Conservation (phyloP, 2,888 invertebrate species). For the Cosmia pyralina region DNA sequence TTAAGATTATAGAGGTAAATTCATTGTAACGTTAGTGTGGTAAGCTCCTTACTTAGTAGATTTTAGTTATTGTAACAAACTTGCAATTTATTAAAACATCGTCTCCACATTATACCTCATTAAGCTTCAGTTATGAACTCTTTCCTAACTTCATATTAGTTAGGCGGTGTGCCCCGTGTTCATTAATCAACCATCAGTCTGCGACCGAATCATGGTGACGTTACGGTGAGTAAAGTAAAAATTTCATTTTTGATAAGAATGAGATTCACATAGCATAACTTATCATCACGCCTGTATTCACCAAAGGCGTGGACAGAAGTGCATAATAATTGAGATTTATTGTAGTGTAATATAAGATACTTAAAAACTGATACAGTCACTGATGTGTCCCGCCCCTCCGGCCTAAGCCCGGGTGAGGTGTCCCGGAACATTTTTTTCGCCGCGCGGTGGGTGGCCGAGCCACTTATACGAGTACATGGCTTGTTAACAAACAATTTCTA, state of each 20-base stretch:
- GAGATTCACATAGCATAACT: neutral
- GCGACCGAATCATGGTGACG: conserved; percentile 5
- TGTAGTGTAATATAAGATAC: too few species aligned
- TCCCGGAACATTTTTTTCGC: too few species aligned
- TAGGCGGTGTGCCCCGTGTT: conserved; percentile 25
- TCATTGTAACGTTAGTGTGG: neutral
- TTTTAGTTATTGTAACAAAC: neutral
- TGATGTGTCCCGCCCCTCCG: too few species aligned
- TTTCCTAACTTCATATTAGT: conserved; percentile 53
- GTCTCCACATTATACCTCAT: conserved; percentile 23
- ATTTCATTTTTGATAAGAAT: neutral
- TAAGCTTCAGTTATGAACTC: conserved; percentile 34
- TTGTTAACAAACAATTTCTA: too few species aligned
- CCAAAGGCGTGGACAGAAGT: too few species aligned
- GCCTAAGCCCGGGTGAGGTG: too few species aligned
- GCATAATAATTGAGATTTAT: too few species aligned
- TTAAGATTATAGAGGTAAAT: too few species aligned
- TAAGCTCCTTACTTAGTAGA: neutral
- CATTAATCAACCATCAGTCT: conserved; percentile 43
- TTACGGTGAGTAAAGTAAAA: neutral
- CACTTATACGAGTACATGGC: too few species aligned
- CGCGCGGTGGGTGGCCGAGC: too few species aligned
- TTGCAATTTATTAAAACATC: conserved; percentile 18
- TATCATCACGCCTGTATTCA: too few species aligned
- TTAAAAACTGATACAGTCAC: too few species aligned